phyloP scores from a whole-genome alignment of 2,113 vertebrate species.

The Piaya cayana region DNA sequence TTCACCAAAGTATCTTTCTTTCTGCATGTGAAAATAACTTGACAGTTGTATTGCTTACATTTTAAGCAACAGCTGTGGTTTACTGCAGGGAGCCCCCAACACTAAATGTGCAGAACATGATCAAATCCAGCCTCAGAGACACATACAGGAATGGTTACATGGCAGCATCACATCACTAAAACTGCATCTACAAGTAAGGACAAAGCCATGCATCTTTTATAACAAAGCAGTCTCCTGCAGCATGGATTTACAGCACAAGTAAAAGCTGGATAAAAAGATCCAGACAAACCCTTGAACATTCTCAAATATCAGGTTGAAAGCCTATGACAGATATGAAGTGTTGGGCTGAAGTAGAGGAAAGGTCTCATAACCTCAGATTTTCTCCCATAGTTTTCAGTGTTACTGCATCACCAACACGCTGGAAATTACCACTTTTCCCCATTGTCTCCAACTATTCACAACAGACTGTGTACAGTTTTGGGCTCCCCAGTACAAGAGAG shows the following conservation, averaged over 20 bases:
- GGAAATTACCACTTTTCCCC: background rate
- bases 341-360: background rate
- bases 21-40: background rate
- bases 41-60: background rate
- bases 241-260: background rate
- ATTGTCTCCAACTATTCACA: background rate
- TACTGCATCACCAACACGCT: background rate
- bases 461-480: background rate
- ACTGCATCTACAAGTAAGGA: background rate
- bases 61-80: background rate
- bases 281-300: background rate
- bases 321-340: background rate
- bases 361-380: background rate
- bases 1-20: background rate
- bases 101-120: background rate
- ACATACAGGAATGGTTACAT: accelerated
- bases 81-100: background rate
- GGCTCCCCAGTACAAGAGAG: background rate
- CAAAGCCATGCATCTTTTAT: background rate
- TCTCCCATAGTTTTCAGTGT: background rate
- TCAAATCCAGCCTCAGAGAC: background rate
- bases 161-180: accelerated
- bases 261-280: background rate
- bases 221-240: background rate
- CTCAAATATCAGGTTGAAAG: background rate